Base-by-base conservation (phyloP, 2,113 vertebrate genomes). In the Misgurnus anguillicaudatus region DNA sequence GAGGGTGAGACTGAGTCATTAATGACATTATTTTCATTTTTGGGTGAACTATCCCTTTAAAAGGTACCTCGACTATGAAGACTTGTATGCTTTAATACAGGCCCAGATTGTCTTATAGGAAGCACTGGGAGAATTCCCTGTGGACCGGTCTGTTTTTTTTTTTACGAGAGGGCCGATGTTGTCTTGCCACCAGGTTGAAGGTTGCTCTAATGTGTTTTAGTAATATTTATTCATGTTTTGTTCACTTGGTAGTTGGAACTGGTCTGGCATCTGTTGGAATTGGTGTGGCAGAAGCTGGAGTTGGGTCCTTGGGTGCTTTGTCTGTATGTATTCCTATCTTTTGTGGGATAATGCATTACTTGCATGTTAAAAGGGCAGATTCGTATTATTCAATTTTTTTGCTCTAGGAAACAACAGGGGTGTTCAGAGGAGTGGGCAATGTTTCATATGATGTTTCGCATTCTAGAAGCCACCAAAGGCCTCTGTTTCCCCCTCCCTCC, bases 401-500 rank as follows among this genome's bases (percentile, higher is more conserved):
- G 38, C 67, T 86, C 1, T 86, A 98, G 95, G 6, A 88, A 86
- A 1, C 87, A 92, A 80, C 89, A 24, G 80, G 94, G 92, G 72
- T 92, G 90, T 80, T 83, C 91, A 0, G 92, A 88, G 5, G 95
- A 98, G 81, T 94, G 91, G 86, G 89, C 90, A 0, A 91, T 95
- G 76, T 96, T 98, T 89, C 94, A 95, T 83, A 86, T 94, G 86
- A 97, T 98, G 96, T 93, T 92, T 85, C 94, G 91, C 48, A 95
- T 98, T 88, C 88, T 97, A 86, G 94, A 97, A 89, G 95, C 97
- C 78, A 91, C 92, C 16, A 89, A 82, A 72, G 91, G 89, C 62
- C 93, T 97, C 84, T 95, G 92, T 85, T 75, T 98, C 79, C 97
- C 97, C 69, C 90, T 98, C 67, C 97, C 97, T 83, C 96, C 95